Evolutionary conservation across 2,113 vertebrate species (phyloP), one percentile per base, ranked within the genome.

Genomic region (Anhinga anhinga): DNA sequence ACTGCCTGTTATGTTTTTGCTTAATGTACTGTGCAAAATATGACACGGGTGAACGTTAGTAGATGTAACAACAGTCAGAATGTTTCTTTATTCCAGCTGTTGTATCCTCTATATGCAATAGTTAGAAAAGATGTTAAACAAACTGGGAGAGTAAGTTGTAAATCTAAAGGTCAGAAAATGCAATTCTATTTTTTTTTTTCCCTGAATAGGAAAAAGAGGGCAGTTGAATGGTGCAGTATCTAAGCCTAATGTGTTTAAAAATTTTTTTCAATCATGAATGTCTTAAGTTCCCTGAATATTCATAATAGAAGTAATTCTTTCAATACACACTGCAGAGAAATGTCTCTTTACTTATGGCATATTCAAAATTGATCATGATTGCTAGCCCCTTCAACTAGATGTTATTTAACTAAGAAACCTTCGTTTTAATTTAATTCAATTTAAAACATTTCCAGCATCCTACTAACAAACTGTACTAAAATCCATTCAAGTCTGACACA

Each of bases 21-120:
- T 88, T 94, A 97, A 97, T 95, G 86, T 85, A 90, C 91, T 95
- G 91, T 94, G 91, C 53, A 94, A 95, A 97, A 95, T 90, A 82
- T 55, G 81, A 85, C 91, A 94, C 73, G 53, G 74, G 73, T 91
- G 86, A 66, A 58, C 42, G 71, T 91, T 77, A 58, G 78, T 50
- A 80, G 62, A 87, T 70, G 50, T 59, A 90, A 52, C 40, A 82
- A 77, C 66, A 78, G 21, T 61, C 70, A 80, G 61, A 87, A 61
- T 30, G 4, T 72, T 70, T 77, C 71, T 59, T 83, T 91, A 87
- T 93, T 95, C 78, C 87, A 93, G 78, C 81, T 89, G 66, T 76
- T 93, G 12, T 61, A n/a, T 65, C 25, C 20, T 87, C 34, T n/a
- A 18, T 8, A 66, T 61, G 56, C 20, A 79, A 53, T 79, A 82